Conservation (phyloP, 2,888 invertebrate genomes). For the Diaphora mendica region DNA sequence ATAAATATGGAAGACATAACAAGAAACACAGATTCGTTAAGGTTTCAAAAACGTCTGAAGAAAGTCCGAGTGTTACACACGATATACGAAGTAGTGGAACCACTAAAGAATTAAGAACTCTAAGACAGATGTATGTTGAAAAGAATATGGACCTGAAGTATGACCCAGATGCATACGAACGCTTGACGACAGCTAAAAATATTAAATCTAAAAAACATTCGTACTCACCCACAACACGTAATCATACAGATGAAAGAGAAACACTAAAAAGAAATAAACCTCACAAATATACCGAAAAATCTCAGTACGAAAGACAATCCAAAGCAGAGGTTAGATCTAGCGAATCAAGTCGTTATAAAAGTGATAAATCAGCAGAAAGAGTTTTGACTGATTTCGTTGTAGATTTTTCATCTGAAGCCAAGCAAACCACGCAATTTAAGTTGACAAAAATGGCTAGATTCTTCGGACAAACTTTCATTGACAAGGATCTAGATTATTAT, state of each 20-base stretch:
- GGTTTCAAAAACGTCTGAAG: neutral
- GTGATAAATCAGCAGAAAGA: neutral
- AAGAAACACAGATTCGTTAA: neutral
- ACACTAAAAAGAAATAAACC: neutral
- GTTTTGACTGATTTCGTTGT: neutral
- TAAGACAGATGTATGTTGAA: constrained; percentile 21
- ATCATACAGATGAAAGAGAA: neutral
- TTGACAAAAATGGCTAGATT: neutral
- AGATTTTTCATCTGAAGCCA: constrained; percentile 8
- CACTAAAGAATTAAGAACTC: neutral
- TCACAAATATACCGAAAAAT: too few relatives aligned
- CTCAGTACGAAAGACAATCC: neutral
- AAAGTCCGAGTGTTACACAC: neutral
- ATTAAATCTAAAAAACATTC: neutral
- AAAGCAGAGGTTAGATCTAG: neutral
- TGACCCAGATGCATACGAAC: constrained; percentile 13
- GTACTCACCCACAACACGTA: neutral
- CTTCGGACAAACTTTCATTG: neutral
- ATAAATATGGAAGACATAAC: neutral
- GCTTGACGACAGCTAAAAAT: neutral
- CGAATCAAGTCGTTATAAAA: neutral
- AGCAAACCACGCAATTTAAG: neutral
- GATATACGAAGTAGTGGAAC: constrained; percentile 2
- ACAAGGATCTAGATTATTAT: constrained; percentile 1
- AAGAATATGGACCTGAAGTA: constrained; percentile 21